Base-by-base conservation (phyloP, 2,888 invertebrate species). In the Drosophila koepferae region DNA sequence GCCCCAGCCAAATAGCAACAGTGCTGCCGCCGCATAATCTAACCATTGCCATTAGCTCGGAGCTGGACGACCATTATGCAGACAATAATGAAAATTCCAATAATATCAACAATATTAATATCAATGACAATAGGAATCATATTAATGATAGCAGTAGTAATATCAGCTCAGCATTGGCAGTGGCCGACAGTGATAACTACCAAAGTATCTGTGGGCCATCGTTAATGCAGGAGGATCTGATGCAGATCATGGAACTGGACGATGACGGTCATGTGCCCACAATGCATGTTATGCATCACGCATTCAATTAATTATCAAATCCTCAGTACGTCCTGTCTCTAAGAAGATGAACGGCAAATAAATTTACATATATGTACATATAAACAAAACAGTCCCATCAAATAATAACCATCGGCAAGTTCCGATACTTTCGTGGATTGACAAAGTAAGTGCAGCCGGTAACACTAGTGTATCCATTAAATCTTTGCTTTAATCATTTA, bases 221-320 rank as follows among this genome's bases (percentile, higher is more conserved):
- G 31, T 6, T 76, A 43, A 43, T 77, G 44, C 70, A 74, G 18
- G 70, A 78, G 23, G 74, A 77, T 41, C 18, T 63, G 10, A 20
- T 66, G 53, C 44, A 77, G 20, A 66, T 74, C n/a, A 46, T 71
- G 53, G 65, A 77, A 7, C 31, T 74, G 49, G 53, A 74, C 49
- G 48, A 46, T 14, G 49, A 18, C 23, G 55, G 18, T 0, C 28
- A 53, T 4, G 16, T 38, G 28, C 23, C 61, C 8, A 43, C 51
- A 23, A 40, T 46, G 20, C 41, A 23, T 41, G 31, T 43, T 12
- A 18, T 38, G 14, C 46, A 23, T 8, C 60, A 48, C 10, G 8
- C 53, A n/a, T 36, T 44, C 51, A 34, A 36, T 14, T 14, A 58
- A 20, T 40, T 38, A 28, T 9, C 23, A 14, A 34, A 43, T 23